Evolutionary conservation across 92 coral and sea anemone genomes (phyloP).

Genomic region (Nematostella vectensis): DNA sequence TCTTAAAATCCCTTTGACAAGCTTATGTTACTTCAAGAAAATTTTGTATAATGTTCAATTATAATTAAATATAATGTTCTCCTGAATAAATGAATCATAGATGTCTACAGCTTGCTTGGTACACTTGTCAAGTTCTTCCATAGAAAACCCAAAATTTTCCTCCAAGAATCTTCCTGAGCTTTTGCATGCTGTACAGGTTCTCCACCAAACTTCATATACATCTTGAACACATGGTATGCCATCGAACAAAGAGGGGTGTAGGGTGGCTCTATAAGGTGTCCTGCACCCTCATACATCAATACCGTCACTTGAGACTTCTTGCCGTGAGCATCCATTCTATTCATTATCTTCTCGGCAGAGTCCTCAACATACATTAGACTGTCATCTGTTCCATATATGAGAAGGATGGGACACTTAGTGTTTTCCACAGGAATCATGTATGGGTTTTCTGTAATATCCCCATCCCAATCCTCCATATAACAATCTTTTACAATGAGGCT

Average conservation of each 20-base stretch:
- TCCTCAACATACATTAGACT: background rate
- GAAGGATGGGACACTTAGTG: slow-evolving; percentile 24
- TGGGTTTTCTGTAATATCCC: slow-evolving; percentile 11
- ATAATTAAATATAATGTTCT: no score
- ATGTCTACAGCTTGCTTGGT: background rate
- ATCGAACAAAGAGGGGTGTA: slow-evolving; percentile 26
- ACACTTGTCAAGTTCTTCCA: slow-evolving; percentile 10
- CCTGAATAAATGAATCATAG: no score
- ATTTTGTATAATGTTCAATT: no score
- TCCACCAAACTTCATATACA: slow-evolving; percentile 42
- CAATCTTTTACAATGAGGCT: slow-evolving; percentile 1
- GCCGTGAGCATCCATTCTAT: slow-evolving; percentile 32
- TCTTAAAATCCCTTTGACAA: no score
- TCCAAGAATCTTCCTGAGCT: slow-evolving; percentile 65
- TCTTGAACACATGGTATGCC: slow-evolving; percentile 16
- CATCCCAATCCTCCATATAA: slow-evolving; percentile 8
- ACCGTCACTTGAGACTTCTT: slow-evolving; percentile 32
- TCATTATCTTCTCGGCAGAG: slow-evolving; percentile 16
- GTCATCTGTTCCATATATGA: slow-evolving; percentile 46
- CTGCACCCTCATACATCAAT: slow-evolving; percentile 50
- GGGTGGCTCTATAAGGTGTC: slow-evolving; percentile 69
- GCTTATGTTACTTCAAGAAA: no score
- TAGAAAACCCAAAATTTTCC: slow-evolving; percentile 29
- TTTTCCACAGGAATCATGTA: slow-evolving; percentile 42
- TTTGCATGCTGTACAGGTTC: slow-evolving; percentile 32